Base-by-base conservation (phyloP, 1,140 invertebrate species). In the Oreohelix idahoensis region DNA sequence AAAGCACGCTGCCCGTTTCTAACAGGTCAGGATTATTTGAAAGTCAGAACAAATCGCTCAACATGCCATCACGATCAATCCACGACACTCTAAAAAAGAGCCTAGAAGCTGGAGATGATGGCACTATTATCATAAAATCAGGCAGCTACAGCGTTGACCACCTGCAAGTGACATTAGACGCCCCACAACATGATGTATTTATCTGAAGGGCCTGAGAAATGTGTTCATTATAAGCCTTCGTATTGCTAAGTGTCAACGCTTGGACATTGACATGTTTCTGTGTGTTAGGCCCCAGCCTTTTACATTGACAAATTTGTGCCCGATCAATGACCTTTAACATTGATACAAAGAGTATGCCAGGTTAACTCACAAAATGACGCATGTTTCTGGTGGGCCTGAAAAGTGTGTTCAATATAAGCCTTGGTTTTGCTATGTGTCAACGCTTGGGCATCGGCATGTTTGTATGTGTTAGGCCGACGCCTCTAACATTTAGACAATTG, bases 61-160 rank as follows among this genome's bases (percentile, higher is more conserved):
- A 13, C 1, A 32, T 42, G 63, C 36, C 39, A 10, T 51, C 63
- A 15, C 13, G 36, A n/a, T 71, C 79, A 1, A 15, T 71, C 26
- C 79, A 71, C 10, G 79, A 81, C 42, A 35, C 17, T 0, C 39
- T 81, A 1, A 81, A 70, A 35, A 38, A 71, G 38, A 49, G 42
- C n/a, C 79, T 45, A 15, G 66, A 71, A 1, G 13, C 35, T 13
- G 32, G n/a, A n/a, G 78, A 80, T 32, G 78, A 80, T n/a, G 63
- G 78, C 32, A 70, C 58, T n/a, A n/a, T n/a, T n/a, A n/a, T n/a
- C 79, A 71, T 51, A 0, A 49, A 66, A 13, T 71, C 66, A 10
- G 79, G 42, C 32, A 81, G 79, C 69, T 81, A 81, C 42, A 71
- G 39, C 10, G 49, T 81, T 11, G 42, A 81, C 32, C 63, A 70